Evolutionary conservation across 2,888 invertebrate species (phyloP).

Genomic region (Chrysina gloriosa): DNA sequence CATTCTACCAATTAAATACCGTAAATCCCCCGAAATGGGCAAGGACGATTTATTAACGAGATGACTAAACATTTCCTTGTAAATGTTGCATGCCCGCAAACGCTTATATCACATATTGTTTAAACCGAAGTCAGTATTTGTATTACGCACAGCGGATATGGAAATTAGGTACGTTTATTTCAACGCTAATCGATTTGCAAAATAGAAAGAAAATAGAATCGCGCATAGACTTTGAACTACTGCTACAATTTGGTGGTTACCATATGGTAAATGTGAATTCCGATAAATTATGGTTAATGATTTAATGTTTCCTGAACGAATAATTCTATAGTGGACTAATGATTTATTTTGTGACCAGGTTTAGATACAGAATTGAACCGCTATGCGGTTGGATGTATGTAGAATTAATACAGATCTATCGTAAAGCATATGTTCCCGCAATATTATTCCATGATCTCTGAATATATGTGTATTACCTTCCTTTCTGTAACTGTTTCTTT

Average conservation of each 20-base stretch:
- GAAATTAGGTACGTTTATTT: not conserved
- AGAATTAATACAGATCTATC: no score
- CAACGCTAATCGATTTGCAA: not conserved
- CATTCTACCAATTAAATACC: not conserved
- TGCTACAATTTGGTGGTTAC: not conserved
- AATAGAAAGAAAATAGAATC: not conserved
- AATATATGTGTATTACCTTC: no score
- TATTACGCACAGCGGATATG: not conserved
- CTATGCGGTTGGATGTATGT: no score
- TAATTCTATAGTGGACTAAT: not conserved
- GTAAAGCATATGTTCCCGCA: no score
- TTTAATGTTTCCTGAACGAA: slow-evolving; percentile 5
- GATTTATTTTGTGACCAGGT: not conserved
- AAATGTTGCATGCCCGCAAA: not conserved
- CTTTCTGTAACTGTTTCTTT: no score
- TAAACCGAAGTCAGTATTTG: not conserved
- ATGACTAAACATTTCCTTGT: slow-evolving; percentile 15
- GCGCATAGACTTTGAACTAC: not conserved
- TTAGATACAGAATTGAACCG: no score
- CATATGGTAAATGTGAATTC: slow-evolving; percentile 4
- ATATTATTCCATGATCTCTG: no score
- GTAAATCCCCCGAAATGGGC: slow-evolving; percentile 10
- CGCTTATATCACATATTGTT: not conserved
- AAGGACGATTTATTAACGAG: slow-evolving; percentile 11
- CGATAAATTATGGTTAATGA: not conserved